A percentile compares a stretch with the other conserved stretches of the same genome.
These are phyloP conservation scores for Cherax quadricarinatus DNA, from an alignment of 1,140 invertebrate genomes.

Conservation along the genomic window DNA sequence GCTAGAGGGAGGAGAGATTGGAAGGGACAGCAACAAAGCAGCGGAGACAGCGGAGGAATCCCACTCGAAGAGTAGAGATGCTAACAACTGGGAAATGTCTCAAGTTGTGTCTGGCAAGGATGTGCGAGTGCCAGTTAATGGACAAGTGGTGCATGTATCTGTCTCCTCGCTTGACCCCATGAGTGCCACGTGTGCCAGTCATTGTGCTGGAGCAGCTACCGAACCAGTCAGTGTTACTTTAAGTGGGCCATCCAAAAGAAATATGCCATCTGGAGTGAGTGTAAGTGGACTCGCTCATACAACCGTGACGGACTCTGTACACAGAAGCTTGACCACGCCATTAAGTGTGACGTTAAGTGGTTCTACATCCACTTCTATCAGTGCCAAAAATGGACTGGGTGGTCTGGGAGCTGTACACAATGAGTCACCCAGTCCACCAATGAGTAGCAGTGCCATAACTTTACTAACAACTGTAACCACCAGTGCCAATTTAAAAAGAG, in stretches of 20 bases:
- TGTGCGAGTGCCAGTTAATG: conserved; percentile 42
- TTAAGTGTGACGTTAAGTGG: conserved; percentile 28
- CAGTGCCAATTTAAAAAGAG: conserved; percentile 53
- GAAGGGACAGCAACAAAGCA: background rate
- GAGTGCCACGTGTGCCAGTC: background rate
- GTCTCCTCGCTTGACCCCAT: background rate
- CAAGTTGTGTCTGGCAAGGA: background rate
- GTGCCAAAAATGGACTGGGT: conserved; percentile 39
- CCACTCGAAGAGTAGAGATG: background rate
- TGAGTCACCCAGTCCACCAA: background rate
- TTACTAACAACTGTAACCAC: conserved; percentile 45
- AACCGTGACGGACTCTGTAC: background rate
- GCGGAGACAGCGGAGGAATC: background rate
- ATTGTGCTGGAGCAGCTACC: background rate
- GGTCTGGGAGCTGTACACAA: background rate
- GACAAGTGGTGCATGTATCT: conserved; percentile 15
- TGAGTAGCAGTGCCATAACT: conserved; percentile 51
- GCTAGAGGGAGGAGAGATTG: conserved; percentile 36
- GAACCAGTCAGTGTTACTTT: background rate
- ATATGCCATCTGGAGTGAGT: conserved; percentile 17
- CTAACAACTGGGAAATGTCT: background rate
- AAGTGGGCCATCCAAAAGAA: background rate
- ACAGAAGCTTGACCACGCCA: conserved; percentile 26
- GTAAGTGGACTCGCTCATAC: background rate
- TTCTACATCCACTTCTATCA: conserved; percentile 1